Base-by-base conservation (phyloP, 2,113 vertebrate species). In the Reinhardtius hippoglossoides region DNA sequence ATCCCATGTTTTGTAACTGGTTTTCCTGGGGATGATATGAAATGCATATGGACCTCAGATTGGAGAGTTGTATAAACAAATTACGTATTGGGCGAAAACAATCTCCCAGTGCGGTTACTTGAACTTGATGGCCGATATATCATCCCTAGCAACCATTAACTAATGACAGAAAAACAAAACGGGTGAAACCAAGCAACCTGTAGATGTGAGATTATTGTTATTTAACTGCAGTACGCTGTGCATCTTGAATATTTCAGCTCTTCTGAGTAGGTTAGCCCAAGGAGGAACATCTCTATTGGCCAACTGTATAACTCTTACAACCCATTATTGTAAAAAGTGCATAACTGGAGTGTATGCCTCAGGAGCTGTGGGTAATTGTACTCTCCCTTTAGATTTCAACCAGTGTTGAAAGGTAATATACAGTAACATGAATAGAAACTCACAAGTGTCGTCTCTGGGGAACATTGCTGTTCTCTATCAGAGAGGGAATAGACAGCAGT, bases 61-160 rank as follows among this genome's bases (percentile, higher is more conserved):
- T 67, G 58, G 71, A 27, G 55, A 78, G 18, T 71, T 69, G 50
- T 80, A 63, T 67, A 82, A 83, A 66, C 71, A 82, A 60, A 78
- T 75, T 26, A 42, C 12, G 40, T 42, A 42, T n/a, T 37, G 18
- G 66, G 55, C 15, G 44, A 74, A 73, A 69, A 48, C 67, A 57
- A 71, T 42, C 62, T 72, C 24, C 71, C 76, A 2, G 76, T 86
- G 88, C 82, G 82, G 80, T 90, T 90, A 92, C 76, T 89, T 88
- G 81, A 84, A 71, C 81, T 72, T 68, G 74, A 66, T 82, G 44
- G 71, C 69, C 75, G 81, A 50, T 81, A 80, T 88, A 75, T 87
- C 84, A 57, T 89, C 44, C 64, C 77, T 81, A 74, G 66, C 69
- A 54, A 52, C 66, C 50, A 40, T 67, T 67, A 57, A 65, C 66